Percentiles rank a stretch among this genome's conserved stretches.
Evolutionary conservation across 2,113 vertebrate genomes (phyloP).

Genomic region (human): DNA sequence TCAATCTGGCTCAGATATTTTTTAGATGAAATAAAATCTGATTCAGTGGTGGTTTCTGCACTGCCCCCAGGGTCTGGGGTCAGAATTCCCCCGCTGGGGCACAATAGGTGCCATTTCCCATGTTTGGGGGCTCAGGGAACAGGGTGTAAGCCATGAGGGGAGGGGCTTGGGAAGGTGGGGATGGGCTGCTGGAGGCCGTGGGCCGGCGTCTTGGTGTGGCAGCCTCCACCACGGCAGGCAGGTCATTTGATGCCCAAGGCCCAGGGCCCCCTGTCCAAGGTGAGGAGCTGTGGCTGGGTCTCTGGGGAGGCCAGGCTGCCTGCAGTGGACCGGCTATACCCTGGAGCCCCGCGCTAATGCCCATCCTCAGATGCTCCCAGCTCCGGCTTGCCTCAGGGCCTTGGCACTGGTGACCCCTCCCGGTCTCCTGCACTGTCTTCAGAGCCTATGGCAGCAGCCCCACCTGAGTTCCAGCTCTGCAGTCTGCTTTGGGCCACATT

Average conservation of each 20-base stretch:
- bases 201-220: background rate
- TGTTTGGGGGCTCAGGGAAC: background rate
- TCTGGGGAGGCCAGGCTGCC: background rate
- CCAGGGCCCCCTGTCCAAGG: accelerated
- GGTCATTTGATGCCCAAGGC: accelerated
- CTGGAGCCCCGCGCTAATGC: accelerated
- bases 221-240: too few relatives aligned
- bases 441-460: background rate
- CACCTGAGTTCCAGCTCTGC: background rate
- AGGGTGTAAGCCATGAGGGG: background rate
- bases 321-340: accelerated
- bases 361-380: background rate
- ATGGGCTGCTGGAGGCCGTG: accelerated
- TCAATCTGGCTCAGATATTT: background rate
- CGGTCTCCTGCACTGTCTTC: background rate
- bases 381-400: background rate
- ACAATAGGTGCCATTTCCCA: background rate
- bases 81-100: background rate
- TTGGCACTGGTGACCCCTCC: background rate
- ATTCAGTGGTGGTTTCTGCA: background rate
- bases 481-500: background rate
- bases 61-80: background rate
- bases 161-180: background rate
- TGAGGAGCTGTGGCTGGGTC: too few relatives aligned
- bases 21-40: background rate